A percentile compares a stretch with the other conserved stretches of the same genome.
Conservation (phyloP, 2,888 invertebrate genomes). For the Scotopteryx bipunctaria region DNA sequence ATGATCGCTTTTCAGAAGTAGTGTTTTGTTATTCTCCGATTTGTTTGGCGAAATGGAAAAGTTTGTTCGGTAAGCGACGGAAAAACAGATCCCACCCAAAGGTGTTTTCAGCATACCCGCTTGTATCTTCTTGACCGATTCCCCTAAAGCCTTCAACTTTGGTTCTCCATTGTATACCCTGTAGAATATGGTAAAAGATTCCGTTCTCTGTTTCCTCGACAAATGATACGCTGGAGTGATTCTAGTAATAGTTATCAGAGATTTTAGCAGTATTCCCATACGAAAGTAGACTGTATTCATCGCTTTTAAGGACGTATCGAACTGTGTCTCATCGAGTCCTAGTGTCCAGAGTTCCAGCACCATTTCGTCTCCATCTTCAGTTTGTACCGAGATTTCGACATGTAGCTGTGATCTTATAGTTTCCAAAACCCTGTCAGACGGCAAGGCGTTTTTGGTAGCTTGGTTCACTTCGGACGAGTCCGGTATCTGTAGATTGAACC, state of each 20-base stretch:
- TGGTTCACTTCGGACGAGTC: conserved; percentile 93
- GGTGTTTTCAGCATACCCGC: conserved; percentile 95
- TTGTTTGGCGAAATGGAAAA: conserved; percentile 95
- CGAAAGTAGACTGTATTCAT: conserved; percentile 95
- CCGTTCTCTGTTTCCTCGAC: conserved; percentile 93
- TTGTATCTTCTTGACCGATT: conserved; percentile 90
- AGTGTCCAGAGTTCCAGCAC: conserved; percentile 95
- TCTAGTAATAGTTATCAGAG: conserved; percentile 94
- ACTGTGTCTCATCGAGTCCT: conserved; percentile 86
- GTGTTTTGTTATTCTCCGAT: conserved; percentile 85
- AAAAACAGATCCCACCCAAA: conserved; percentile 91
- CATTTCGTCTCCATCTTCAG: conserved; percentile 95
- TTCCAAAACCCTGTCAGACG: conserved; percentile 70
- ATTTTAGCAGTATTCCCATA: conserved; percentile 96
- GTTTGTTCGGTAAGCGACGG: conserved; percentile 94
- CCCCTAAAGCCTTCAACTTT: conserved; percentile 88
- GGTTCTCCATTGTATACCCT: conserved; percentile 93
- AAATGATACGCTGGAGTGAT: conserved; percentile 97
- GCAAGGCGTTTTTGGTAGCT: conserved; percentile 91
- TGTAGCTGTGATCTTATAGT: conserved; percentile 86
- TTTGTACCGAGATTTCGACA: conserved; percentile 95
- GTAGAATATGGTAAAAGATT: conserved; percentile 96
- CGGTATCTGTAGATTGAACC: conserved; percentile 95
- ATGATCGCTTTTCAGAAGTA: conserved; percentile 96
- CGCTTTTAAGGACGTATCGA: conserved; percentile 86